phyloP scores from a whole-genome alignment of 2,888 invertebrate genomes.

The Drosophila robusta region DNA sequence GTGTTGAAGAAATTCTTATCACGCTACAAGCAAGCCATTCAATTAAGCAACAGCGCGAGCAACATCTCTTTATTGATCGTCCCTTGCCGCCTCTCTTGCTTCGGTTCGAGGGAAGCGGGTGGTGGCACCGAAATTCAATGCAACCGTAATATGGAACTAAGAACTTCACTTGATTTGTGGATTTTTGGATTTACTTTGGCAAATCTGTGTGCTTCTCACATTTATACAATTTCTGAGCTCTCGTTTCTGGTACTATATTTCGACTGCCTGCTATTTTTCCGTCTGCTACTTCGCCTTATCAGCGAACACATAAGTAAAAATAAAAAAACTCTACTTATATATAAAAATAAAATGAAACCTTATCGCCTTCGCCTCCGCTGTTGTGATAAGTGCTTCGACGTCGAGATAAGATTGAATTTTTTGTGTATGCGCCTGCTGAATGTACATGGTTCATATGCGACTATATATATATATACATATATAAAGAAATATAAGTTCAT shows the following conservation, averaged over 20 bases:
- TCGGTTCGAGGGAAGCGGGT: not conserved
- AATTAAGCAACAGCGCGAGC: slow-evolving; percentile 55
- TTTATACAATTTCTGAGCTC: slow-evolving; percentile 27
- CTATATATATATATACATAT: slow-evolving; percentile 9
- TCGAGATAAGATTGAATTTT: slow-evolving; percentile 65
- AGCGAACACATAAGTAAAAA: slow-evolving; percentile 14
- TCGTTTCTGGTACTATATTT: slow-evolving; percentile 26
- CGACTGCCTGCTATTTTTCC: slow-evolving; percentile 1
- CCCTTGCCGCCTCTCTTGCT: slow-evolving; percentile 8
- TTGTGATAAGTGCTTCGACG: slow-evolving; percentile 62
- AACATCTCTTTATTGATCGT: slow-evolving; percentile 33
- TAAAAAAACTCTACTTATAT: slow-evolving; percentile 27
- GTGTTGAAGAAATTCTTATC: slow-evolving; percentile 54
- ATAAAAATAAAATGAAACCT: slow-evolving; percentile 56
- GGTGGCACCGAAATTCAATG: not conserved
- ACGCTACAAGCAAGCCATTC: slow-evolving; percentile 48
- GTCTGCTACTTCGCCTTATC: slow-evolving; percentile 36
- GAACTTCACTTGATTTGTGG: slow-evolving; percentile 20
- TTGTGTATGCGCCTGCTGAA: slow-evolving; percentile 13
- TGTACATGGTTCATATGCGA: slow-evolving; percentile 1
- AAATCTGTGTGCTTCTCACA: slow-evolving; percentile 27
- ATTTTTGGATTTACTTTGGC: slow-evolving; percentile 22
- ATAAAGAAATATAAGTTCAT: not conserved
- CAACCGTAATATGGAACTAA: not conserved
- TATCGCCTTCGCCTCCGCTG: slow-evolving; percentile 54